Percentiles rank a stretch among this genome's conserved stretches.
These are phyloP conservation scores for Argyrosomus japonicus DNA, from an alignment of 2,113 vertebrate species.

Conservation along the genomic window DNA sequence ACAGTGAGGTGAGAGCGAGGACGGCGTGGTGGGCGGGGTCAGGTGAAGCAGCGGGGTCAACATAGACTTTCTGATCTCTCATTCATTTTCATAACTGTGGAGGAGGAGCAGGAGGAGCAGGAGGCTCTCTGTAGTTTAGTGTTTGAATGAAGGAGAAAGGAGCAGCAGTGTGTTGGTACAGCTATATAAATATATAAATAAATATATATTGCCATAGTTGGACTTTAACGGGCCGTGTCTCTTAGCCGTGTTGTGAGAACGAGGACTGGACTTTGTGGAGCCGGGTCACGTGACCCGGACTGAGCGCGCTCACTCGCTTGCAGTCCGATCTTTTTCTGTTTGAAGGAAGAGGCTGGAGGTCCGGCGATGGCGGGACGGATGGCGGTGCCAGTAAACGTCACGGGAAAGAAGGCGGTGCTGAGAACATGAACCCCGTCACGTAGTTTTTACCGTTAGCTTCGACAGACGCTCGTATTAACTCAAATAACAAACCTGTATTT, in stretches of 20 bases:
- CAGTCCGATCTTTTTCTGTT: not conserved
- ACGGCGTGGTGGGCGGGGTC: slow-evolving; percentile 59
- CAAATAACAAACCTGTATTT: slow-evolving; percentile 72
- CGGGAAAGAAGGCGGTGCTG: slow-evolving; percentile 19
- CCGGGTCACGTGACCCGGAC: slow-evolving; percentile 4
- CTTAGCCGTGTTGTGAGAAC: slow-evolving; percentile 27
- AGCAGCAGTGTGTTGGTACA: slow-evolving; percentile 14
- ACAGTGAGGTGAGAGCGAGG: slow-evolving; percentile 22
- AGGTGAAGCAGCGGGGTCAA: slow-evolving; percentile 43
- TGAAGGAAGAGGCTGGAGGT: slow-evolving; percentile 47
- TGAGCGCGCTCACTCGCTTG: not conserved
- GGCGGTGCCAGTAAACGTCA: not conserved
- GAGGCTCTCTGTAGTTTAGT: slow-evolving; percentile 21
- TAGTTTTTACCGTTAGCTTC: slow-evolving; percentile 74
- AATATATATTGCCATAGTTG: slow-evolving; percentile 61
- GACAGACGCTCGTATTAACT: slow-evolving; percentile 79
- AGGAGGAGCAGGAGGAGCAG: slow-evolving; percentile 44
- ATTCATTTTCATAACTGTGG: slow-evolving; percentile 63
- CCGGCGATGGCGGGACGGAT: not conserved
- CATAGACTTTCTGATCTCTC: slow-evolving; percentile 66
- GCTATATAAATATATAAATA: slow-evolving; percentile 65
- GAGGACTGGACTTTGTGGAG: not conserved
- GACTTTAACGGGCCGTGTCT: slow-evolving; percentile 39
- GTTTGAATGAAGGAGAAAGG: slow-evolving; percentile 34
- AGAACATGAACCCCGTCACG: slow-evolving; percentile 34